A percentile compares a stretch with the other conserved stretches of the same genome.
These are phyloP conservation scores for Trididemnum miniatum DNA, from an alignment of 23 tunicate genomes.

Conservation along the genomic window DNA sequence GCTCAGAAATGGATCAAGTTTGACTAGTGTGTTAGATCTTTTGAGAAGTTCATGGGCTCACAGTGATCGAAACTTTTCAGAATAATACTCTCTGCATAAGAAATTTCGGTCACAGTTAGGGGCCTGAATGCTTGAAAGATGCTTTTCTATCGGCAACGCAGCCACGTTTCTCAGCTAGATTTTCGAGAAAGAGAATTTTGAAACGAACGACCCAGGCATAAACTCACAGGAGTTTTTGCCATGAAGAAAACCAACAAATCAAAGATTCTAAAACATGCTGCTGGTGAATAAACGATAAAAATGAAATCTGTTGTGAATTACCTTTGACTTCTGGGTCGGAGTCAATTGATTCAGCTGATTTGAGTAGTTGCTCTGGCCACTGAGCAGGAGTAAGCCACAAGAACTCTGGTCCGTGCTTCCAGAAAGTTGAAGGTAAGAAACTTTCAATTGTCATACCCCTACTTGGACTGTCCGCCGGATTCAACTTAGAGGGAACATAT, in stretches of 20 bases:
- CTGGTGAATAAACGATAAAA: background rate
- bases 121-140: too few species aligned
- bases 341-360: background rate
- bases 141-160: background rate
- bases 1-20: constrained; percentile 33
- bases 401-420: constrained; percentile 53
- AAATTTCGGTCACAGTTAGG: constrained; percentile 18
- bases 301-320: background rate
- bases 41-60: background rate
- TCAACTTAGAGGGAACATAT: constrained; percentile 36
- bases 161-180: background rate
- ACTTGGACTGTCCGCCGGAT: constrained; percentile 48
- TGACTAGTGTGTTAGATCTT: constrained; percentile 4
- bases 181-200: background rate
- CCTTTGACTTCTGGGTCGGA: constrained; percentile 38
- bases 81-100: constrained; percentile 19
- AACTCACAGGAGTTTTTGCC: constrained; percentile 31
- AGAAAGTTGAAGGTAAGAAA: constrained; percentile 14
- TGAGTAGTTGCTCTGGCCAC: constrained; percentile 43
- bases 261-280: constrained; percentile 8
- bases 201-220: constrained; percentile 24
- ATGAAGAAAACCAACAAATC: constrained; percentile 14
- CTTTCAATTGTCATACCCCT: constrained; percentile 37
- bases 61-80: background rate
- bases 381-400: constrained; percentile 22